Conservation (phyloP, 2,797 vertebrate genomes). For the Micropoecilia bifurca region DNA sequence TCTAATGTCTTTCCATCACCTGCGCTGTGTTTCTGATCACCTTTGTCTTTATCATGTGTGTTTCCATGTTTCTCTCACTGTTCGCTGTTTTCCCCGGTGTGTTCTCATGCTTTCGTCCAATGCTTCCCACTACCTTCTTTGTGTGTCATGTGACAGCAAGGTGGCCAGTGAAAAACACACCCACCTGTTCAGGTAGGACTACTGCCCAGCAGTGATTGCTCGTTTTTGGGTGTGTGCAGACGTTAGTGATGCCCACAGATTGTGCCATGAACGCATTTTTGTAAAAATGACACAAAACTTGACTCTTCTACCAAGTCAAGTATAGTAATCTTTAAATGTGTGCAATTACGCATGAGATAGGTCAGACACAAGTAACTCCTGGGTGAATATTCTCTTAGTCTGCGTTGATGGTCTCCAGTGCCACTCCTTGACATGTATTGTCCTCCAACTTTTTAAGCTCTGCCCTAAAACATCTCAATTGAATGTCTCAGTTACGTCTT, state of each 20-base stretch:
- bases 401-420: neutral
- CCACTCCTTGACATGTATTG: neutral
- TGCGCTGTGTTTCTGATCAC: slow-evolving; percentile 12
- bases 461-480: neutral
- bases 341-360: neutral
- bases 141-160: slow-evolving; percentile 69
- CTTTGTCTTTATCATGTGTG: slow-evolving; percentile 40
- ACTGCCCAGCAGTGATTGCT: slow-evolving; percentile 29
- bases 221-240: slow-evolving; percentile 11
- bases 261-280: neutral
- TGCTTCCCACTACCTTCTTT: slow-evolving; percentile 34
- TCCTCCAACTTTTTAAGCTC: neutral
- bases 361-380: neutral
- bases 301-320: neutral
- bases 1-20: slow-evolving; percentile 1
- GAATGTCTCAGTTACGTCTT: neutral
- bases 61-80: slow-evolving; percentile 55
- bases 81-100: neutral
- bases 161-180: slow-evolving; percentile 71
- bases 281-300: neutral
- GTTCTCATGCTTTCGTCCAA: slow-evolving; percentile 33
- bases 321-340: neutral
- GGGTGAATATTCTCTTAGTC: neutral
- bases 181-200: slow-evolving; percentile 77
- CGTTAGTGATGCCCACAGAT: neutral